Evolutionary conservation across 2,888 invertebrate species (phyloP).

Genomic region (Caenorhabditis angaria): DNA sequence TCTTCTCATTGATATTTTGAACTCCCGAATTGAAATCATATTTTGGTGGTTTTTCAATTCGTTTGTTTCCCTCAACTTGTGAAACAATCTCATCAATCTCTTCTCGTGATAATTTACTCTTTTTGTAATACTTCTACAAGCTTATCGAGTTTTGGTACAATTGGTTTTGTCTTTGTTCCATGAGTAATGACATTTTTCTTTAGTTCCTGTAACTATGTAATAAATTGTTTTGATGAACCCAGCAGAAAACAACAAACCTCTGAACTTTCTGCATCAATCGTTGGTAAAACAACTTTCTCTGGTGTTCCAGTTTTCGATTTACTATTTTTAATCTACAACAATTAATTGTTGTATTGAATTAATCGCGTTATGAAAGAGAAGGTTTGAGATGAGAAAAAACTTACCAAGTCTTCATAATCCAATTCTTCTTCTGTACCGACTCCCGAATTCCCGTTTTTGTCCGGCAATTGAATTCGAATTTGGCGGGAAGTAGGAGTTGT

Average conservation of each 20-base stretch:
- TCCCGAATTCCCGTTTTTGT: conserved; percentile 18
- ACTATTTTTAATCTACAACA: conserved; percentile 18
- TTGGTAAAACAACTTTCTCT: conserved; percentile 9
- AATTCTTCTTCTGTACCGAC: conserved; percentile 24
- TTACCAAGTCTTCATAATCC: conserved; percentile 45
- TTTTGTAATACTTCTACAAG: conserved; percentile 59
- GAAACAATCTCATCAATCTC: conserved; percentile 60
- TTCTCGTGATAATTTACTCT: conserved; percentile 57
- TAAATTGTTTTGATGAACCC: not conserved
- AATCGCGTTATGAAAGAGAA: not conserved
- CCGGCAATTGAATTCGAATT: conserved; percentile 49
- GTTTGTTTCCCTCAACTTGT: conserved; percentile 45
- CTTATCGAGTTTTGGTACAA: conserved; percentile 57
- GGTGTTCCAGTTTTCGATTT: conserved; percentile 14
- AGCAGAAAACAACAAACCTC: conserved; percentile 8
- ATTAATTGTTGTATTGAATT: not conserved
- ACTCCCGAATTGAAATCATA: conserved; percentile 51
- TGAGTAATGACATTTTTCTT: conserved; percentile 33
- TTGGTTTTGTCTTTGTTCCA: conserved; percentile 31
- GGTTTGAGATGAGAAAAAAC: too few relatives aligned
- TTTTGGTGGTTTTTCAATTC: conserved; percentile 47
- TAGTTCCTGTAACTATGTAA: conserved; percentile 6
- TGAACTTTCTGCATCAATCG: conserved; percentile 30
- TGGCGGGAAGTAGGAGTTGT: conserved; percentile 35
- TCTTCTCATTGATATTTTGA: conserved; percentile 52